phyloP scores from a whole-genome alignment of 2,797 vertebrate species.

The Peromyscus aztecus region DNA sequence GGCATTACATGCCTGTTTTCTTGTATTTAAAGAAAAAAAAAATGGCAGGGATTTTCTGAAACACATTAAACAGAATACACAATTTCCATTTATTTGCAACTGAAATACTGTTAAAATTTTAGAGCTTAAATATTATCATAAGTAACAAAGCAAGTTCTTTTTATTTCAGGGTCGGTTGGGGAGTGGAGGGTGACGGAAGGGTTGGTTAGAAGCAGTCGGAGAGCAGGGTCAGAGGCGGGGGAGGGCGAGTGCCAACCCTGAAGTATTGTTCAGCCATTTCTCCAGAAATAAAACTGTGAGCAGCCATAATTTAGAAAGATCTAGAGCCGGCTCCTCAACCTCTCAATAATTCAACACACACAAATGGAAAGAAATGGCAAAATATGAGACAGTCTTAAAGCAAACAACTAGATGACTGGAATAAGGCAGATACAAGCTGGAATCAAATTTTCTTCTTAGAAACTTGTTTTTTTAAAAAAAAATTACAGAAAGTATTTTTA shows the following conservation, averaged over 20 bases:
- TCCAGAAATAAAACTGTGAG: constrained; percentile 53
- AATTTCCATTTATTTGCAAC: constrained; percentile 88
- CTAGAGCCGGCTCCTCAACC: constrained; percentile 9
- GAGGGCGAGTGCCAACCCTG: neutral
- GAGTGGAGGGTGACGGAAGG: constrained; percentile 51
- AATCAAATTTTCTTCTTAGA: constrained; percentile 48
- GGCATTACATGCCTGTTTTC: constrained; percentile 92
- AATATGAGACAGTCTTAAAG: constrained; percentile 14
- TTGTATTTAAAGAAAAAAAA: constrained; percentile 88
- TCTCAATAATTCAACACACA: constrained; percentile 60
- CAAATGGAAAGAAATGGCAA: constrained; percentile 26
- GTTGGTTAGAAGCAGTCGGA: constrained; percentile 32
- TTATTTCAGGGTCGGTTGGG: constrained; percentile 58
- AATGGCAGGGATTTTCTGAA: constrained; percentile 89
- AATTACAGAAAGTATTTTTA: constrained; percentile 36
- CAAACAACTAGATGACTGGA: neutral
- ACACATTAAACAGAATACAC: constrained; percentile 88
- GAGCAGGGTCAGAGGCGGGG: neutral
- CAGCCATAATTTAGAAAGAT: constrained; percentile 53
- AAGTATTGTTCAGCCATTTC: neutral
- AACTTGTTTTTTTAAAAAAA: constrained; percentile 16
- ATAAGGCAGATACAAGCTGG: neutral
- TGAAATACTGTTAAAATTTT: constrained; percentile 89
- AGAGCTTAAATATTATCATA: constrained; percentile 86
- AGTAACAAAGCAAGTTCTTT: constrained; percentile 79